These are phyloP conservation scores for Muscina levida DNA, from an alignment of 2,888 invertebrate genomes.

Conservation along the genomic window DNA sequence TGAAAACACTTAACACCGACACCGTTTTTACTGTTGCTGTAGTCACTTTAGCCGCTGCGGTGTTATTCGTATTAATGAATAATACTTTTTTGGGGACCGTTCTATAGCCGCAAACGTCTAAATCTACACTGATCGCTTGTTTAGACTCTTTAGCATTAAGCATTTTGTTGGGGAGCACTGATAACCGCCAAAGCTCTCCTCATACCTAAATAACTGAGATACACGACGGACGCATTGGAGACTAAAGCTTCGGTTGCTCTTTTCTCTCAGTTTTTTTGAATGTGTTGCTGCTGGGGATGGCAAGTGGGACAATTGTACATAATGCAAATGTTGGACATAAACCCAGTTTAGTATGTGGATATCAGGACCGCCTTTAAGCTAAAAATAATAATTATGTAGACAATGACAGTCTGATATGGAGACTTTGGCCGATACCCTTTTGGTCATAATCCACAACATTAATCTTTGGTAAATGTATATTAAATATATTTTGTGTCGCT, in stretches of 20 bases:
- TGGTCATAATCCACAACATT: no score
- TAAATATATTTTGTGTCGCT: no score
- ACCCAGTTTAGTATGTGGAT: no score
- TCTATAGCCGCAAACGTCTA: conserved; percentile 58
- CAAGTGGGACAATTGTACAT: conserved; percentile 3
- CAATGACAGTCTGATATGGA: no score
- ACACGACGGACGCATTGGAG: conserved; percentile 7
- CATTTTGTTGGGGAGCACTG: conserved; percentile 29
- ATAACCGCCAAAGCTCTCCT: conserved; percentile 53
- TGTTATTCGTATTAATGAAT: not conserved
- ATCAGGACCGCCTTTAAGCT: no score
- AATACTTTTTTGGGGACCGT: conserved; percentile 1
- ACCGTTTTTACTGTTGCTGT: conserved; percentile 15
- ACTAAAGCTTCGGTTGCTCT: conserved; percentile 11
- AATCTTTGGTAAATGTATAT: no score
- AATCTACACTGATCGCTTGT: conserved; percentile 64
- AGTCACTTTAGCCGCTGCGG: not conserved
- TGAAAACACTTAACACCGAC: conserved; percentile 19
- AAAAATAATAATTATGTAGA: no score
- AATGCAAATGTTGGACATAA: not conserved
- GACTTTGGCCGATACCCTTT: no score
- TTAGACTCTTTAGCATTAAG: conserved; percentile 36
- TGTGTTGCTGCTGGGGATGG: not conserved
- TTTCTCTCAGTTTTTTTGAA: not conserved
- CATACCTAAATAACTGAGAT: no score